These are phyloP conservation scores for Scylla paramamosain DNA, from an alignment of 1,140 invertebrate genomes.

Conservation along the genomic window DNA sequence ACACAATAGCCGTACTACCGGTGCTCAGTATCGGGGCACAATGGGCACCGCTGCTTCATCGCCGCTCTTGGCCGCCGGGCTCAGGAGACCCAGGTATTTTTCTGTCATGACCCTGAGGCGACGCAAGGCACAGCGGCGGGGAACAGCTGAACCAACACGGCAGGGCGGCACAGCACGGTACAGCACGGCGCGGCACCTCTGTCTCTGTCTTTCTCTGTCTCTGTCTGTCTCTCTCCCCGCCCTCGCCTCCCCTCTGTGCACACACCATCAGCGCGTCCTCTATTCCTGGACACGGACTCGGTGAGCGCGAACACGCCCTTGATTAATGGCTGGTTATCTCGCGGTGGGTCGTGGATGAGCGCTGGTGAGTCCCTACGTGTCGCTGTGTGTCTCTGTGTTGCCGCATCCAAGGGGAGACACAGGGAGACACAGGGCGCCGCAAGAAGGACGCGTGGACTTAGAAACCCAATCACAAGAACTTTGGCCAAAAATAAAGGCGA, in stretches of 20 bases:
- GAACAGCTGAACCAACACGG: too few relatives aligned
- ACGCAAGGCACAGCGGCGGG: too few relatives aligned
- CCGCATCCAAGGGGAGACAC: not conserved
- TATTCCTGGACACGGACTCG: constrained; percentile 30
- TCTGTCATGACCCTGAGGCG: too few relatives aligned
- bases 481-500: not conserved
- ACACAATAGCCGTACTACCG: not conserved
- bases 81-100: too few relatives aligned
- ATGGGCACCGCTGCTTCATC: too few relatives aligned
- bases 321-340: constrained; percentile 38
- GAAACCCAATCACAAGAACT: not conserved
- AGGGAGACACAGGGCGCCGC: not conserved
- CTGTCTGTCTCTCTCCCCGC: not conserved
- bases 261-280: constrained; percentile 31
- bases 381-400: not conserved
- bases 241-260: constrained; percentile 36
- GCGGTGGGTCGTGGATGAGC: not conserved
- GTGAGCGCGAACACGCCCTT: not conserved
- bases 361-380: not conserved
- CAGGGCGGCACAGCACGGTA: too few relatives aligned
- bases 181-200: too few relatives aligned
- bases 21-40: not conserved
- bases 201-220: too few relatives aligned
- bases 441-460: not conserved
- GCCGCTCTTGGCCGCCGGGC: too few relatives aligned